phyloP scores from a whole-genome alignment of 1,140 invertebrate species.

The Aphaenogaster floridana region DNA sequence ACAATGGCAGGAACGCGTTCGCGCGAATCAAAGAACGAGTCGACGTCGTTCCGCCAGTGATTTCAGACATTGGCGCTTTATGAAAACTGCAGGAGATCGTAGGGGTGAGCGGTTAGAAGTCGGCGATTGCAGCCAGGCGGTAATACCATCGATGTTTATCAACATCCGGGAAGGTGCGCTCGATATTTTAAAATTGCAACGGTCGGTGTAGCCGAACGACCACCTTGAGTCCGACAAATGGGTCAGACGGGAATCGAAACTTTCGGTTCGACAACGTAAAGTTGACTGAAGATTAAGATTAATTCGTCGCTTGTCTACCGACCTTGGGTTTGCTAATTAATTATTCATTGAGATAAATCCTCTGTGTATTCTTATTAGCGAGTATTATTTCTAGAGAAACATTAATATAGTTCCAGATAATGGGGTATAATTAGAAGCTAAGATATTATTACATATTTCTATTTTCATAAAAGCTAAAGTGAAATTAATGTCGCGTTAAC shows the following conservation, averaged over 20 bases:
- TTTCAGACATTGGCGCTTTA: constrained; percentile 16
- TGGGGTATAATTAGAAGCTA: neutral
- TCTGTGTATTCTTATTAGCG: neutral
- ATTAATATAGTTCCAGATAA: neutral
- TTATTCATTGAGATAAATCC: neutral
- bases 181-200: constrained; percentile 64
- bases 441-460: neutral
- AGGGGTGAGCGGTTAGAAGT: neutral
- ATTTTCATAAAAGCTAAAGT: neutral
- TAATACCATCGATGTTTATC: constrained; percentile 59
- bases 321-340: constrained; percentile 10
- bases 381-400: constrained; percentile 11
- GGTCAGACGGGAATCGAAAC: constrained; percentile 38
- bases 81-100: constrained; percentile 14
- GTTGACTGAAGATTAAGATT: constrained; percentile 31
- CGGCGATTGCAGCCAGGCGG: neutral
- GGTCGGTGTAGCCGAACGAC: constrained; percentile 36
- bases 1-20: constrained; percentile 19
- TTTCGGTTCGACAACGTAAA: constrained; percentile 33
- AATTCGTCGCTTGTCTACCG: neutral
- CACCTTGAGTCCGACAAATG: constrained; percentile 49
- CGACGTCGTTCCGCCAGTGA: constrained; percentile 26
- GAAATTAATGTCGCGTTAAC: neutral
- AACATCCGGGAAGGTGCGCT: constrained; percentile 59
- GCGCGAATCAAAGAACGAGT: constrained; percentile 10